Evolutionary conservation across 2,797 vertebrate species (phyloP).

Genomic region (Hirundo rustica): DNA sequence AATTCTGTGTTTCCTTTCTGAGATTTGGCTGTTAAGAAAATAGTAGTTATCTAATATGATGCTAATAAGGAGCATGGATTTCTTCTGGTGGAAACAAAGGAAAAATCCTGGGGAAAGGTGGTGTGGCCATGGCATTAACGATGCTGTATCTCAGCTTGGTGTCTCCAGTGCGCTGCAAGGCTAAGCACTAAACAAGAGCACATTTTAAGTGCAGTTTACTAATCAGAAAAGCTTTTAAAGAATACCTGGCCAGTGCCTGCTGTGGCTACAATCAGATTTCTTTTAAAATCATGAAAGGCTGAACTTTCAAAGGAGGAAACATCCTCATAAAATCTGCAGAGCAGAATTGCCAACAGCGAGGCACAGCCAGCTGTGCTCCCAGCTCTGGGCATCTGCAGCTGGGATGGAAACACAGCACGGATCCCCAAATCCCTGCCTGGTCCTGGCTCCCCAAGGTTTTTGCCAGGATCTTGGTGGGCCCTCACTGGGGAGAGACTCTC

Average conservation of each 20-base stretch:
- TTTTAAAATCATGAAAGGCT: neutral
- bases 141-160: neutral
- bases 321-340: neutral
- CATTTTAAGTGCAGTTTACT: neutral
- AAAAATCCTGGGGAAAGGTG: neutral
- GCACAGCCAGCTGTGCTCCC: neutral
- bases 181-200: neutral
- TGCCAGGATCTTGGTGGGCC: neutral
- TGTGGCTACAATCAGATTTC: neutral
- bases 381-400: neutral
- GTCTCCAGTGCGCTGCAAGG: neutral
- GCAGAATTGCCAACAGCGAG: neutral
- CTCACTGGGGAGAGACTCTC: neutral
- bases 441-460: neutral
- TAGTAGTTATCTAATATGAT: neutral
- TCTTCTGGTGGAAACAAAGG: neutral
- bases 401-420: neutral
- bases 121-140: neutral
- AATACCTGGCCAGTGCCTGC: neutral
- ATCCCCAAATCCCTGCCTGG: neutral
- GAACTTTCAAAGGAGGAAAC: neutral
- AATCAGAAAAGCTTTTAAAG: conserved; percentile 19
- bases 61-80: neutral
- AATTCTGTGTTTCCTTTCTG: neutral
- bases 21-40: neutral